These are phyloP conservation scores for Tiliacea citrago DNA, from an alignment of 2,888 invertebrate species.

Conservation along the genomic window DNA sequence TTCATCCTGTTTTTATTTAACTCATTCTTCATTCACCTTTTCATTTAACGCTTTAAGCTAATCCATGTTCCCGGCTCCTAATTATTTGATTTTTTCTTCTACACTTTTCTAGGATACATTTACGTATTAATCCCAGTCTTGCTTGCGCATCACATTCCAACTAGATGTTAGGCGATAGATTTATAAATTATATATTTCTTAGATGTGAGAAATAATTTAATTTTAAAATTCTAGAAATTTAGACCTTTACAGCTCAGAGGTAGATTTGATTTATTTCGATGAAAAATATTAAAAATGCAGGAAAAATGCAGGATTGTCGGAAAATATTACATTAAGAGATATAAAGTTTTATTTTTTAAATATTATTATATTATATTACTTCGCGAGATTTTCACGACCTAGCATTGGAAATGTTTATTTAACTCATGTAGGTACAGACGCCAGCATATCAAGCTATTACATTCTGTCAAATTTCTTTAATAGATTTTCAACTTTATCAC, in stretches of 20 bases:
- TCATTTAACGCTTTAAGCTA: slow-evolving; percentile 45
- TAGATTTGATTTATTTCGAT: slow-evolving; percentile 36
- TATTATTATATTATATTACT: too few species aligned
- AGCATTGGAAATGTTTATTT: not conserved
- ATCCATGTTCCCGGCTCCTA: slow-evolving; percentile 14
- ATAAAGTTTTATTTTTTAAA: not conserved
- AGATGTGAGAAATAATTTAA: not conserved
- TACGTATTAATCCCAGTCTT: not conserved
- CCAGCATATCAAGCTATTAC: too few species aligned
- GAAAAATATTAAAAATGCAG: slow-evolving; percentile 2
- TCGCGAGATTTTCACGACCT: not conserved
- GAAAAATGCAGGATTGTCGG: not conserved
- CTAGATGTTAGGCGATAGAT: not conserved
- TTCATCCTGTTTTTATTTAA: slow-evolving; percentile 19
- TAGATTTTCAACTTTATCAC: too few species aligned
- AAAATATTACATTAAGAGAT: not conserved
- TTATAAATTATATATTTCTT: not conserved
- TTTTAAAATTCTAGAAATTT: slow-evolving; percentile 14
- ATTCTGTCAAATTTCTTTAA: too few species aligned
- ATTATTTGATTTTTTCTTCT: not conserved
- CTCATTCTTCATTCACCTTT: not conserved
- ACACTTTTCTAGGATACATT: not conserved
- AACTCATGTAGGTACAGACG: not conserved
- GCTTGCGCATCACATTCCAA: not conserved
- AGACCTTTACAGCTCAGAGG: slow-evolving; percentile 42